Conservation (phyloP, 1,140 invertebrate genomes). For the Phortica variegata region DNA sequence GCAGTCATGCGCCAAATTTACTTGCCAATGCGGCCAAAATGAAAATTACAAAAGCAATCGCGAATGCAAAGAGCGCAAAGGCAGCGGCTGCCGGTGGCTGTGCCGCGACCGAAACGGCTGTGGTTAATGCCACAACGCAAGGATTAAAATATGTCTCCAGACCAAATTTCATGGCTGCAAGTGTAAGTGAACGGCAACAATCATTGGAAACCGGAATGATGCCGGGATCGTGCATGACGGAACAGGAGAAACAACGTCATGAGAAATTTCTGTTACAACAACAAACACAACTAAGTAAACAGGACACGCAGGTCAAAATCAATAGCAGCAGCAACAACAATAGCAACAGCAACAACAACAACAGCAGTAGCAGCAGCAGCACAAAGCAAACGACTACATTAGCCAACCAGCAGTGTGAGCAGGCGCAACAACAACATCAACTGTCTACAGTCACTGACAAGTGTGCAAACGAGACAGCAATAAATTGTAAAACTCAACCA, state of each 20-base stretch:
- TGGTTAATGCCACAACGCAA: background rate
- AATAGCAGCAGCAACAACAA: slow-evolving; percentile 5
- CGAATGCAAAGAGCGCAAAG: slow-evolving; percentile 33
- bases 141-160: background rate
- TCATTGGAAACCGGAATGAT: too few species aligned
- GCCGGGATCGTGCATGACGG: too few species aligned
- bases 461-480: too few species aligned
- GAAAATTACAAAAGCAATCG: slow-evolving; percentile 41
- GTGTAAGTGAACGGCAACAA: background rate
- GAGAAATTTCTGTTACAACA: too few species aligned
- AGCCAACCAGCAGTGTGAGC: slow-evolving; percentile 9
- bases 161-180: too few species aligned
- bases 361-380: slow-evolving; percentile 13
- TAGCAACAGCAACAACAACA: slow-evolving; percentile 13
- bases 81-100: slow-evolving; percentile 22
- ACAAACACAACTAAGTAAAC: too few species aligned
- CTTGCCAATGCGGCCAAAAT: slow-evolving; percentile 43
- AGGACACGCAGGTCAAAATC: too few species aligned
- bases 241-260: too few species aligned
- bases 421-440: slow-evolving; percentile 9
- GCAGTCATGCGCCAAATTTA: slow-evolving; percentile 19
- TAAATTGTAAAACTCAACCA: too few species aligned
- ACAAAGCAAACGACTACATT: slow-evolving; percentile 14
- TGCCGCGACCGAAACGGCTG: background rate
- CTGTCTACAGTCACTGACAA: too few species aligned